Base-by-base conservation (phyloP, 2,888 invertebrate species). In the Choreutis nemorana region DNA sequence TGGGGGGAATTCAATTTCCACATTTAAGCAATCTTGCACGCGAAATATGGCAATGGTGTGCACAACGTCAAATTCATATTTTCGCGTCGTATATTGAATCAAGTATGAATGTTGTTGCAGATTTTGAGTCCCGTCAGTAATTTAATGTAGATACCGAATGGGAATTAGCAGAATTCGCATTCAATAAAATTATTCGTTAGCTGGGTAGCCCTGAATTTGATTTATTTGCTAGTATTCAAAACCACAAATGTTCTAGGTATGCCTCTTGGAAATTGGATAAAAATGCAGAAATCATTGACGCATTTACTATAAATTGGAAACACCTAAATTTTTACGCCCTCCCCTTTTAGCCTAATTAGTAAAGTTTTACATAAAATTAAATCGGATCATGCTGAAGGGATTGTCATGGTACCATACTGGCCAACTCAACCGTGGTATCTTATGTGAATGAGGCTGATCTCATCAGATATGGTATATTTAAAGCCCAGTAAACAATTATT, bases 211-310 rank as follows among this genome's bases (percentile, higher is more conserved):
- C 40, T 2, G 8, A 32, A 5, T 35, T 40, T 5, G 41, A 44
- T 28, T 14, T 44, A 1, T 40, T 39, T 23, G 41, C 35, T 2
- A 29, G 33, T 15, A 29, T 27, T 21, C 36, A 23, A 2, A 40
- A 40, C 27, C n/a, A 26, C 4, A 44, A 42, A 33, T 44, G 41
- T 28, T 3, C n/a, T 1, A 32, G 8, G n/a, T 41, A 38, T 24
- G 24, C 37, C 13, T 34, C 37, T 0, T 41, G 41, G 41, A 31
- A 34, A 7, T 23, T 18, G 16, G 40, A 39, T 13, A 39, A 39
- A 2, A 31, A 29, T 18, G 31, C 37, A 1, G 25, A 8, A n/a
- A 28, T 31, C 15, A 23, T 40, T 8, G 36, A 40, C 10, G 36
- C 37, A 0, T 38, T 38, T 23, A 42, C 40, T 4, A 5, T 42